These are phyloP conservation scores for Anagrus nilaparvatae DNA, from an alignment of 1,140 invertebrate genomes.

Conservation along the genomic window DNA sequence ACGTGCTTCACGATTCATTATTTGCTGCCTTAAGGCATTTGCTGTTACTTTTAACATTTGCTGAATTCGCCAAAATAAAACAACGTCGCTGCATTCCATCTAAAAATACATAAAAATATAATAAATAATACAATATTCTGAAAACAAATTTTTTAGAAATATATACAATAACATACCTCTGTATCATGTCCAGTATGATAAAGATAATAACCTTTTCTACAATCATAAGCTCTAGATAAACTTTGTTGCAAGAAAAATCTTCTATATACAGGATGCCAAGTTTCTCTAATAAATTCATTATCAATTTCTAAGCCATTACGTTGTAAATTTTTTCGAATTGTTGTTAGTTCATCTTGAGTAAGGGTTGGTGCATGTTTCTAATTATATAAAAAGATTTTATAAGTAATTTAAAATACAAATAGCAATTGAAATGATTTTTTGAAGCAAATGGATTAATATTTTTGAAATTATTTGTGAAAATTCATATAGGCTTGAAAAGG, in stretches of 20 bases:
- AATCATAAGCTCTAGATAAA: constrained; percentile 72
- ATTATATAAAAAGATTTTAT: no score
- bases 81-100: constrained; percentile 88
- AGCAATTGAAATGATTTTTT: no score
- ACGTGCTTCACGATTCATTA: constrained; percentile 88
- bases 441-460: no score
- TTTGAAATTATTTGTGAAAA: no score
- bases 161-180: constrained; percentile 46
- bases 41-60: constrained; percentile 90
- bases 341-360: constrained; percentile 83
- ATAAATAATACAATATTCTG: constrained; percentile 23
- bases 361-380: constrained; percentile 68
- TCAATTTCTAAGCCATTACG: constrained; percentile 74
- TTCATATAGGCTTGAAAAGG: no score
- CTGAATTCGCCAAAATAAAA: constrained; percentile 95
- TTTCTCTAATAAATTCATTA: constrained; percentile 76
- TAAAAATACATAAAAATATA: constrained; percentile 29
- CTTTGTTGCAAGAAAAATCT: constrained; percentile 80
- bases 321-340: constrained; percentile 84
- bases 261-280: constrained; percentile 87
- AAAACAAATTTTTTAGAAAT: neutral
- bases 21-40: constrained; percentile 92
- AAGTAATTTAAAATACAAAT: no score
- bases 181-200: constrained; percentile 70
- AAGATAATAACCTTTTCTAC: constrained; percentile 84